These are phyloP conservation scores for Balearica regulorum DNA, from an alignment of 2,797 vertebrate species.

Conservation along the genomic window DNA sequence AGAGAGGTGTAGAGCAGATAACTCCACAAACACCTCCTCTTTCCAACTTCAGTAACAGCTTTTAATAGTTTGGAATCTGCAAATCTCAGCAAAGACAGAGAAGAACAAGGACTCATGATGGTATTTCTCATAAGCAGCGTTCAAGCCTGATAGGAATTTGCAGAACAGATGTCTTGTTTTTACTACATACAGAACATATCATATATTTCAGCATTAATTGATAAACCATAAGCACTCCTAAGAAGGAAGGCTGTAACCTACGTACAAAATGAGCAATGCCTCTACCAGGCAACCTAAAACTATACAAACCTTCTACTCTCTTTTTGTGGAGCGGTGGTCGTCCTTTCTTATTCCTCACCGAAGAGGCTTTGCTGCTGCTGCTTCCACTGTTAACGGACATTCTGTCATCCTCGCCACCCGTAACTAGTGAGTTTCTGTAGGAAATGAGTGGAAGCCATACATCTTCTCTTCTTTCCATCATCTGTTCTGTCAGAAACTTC, in stretches of 20 bases:
- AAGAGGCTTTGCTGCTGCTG: constrained; percentile 93
- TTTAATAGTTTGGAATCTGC: neutral
- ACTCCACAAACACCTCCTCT: neutral
- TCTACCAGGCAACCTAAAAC: neutral
- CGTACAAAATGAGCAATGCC: neutral
- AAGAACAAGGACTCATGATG: neutral
- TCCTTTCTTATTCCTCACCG: constrained; percentile 96
- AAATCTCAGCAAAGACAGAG: neutral
- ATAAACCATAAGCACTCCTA: neutral
- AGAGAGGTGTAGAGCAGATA: neutral
- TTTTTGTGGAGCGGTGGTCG: constrained; percentile 93
- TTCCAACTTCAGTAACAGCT: neutral
- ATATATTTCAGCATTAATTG: rapidly evolving
- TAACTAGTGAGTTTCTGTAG: constrained; percentile 95
- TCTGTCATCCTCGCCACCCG: constrained; percentile 93
- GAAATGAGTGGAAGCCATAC: constrained; percentile 98
- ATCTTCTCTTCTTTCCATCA: constrained; percentile 98
- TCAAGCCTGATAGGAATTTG: neutral
- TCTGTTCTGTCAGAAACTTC: constrained; percentile 97
- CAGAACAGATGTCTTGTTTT: neutral
- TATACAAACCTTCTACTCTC: constrained; percentile 79
- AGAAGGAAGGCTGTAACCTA: neutral
- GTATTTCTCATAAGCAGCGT: rapidly evolving
- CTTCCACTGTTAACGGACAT: constrained; percentile 92
- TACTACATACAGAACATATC: neutral